Conservation (phyloP, 1,140 invertebrate species). For the Calycopis cecrops region DNA sequence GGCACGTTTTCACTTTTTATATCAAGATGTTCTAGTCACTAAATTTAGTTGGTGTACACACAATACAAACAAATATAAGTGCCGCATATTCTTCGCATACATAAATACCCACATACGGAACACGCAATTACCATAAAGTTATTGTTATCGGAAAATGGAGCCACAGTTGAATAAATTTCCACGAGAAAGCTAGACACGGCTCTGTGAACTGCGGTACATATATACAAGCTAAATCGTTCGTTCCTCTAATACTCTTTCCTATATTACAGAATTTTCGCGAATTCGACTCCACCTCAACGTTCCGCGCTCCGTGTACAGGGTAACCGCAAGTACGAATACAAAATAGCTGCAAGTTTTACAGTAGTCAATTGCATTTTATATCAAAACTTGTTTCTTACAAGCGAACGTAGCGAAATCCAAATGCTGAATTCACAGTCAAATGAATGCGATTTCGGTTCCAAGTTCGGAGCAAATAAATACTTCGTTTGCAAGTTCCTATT, state of each 20-base stretch:
- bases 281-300: conserved; percentile 18
- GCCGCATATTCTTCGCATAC: no score
- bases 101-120: no score
- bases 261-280: conserved; percentile 24
- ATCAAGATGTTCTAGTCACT: no score
- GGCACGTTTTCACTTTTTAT: no score
- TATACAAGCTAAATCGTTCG: conserved; percentile 10
- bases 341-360: conserved; percentile 26
- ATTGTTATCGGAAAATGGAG: conserved; percentile 4
- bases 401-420: conserved; percentile 11
- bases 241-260: conserved; percentile 24
- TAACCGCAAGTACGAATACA: conserved; percentile 37
- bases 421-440: conserved; percentile 5
- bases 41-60: no score
- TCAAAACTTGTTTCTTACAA: conserved; percentile 20
- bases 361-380: conserved; percentile 25
- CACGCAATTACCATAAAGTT: background rate
- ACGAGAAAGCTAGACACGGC: conserved; percentile 21
- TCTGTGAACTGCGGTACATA: conserved; percentile 9
- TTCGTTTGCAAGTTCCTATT: conserved; percentile 3
- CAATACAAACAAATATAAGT: no score
- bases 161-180: conserved; percentile 22
- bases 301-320: conserved; percentile 24
- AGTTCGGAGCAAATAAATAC: conserved; percentile 6
- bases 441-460: conserved; percentile 11